Base-by-base conservation (phyloP, 2,888 invertebrate species). In the Trichogramma evanescens region DNA sequence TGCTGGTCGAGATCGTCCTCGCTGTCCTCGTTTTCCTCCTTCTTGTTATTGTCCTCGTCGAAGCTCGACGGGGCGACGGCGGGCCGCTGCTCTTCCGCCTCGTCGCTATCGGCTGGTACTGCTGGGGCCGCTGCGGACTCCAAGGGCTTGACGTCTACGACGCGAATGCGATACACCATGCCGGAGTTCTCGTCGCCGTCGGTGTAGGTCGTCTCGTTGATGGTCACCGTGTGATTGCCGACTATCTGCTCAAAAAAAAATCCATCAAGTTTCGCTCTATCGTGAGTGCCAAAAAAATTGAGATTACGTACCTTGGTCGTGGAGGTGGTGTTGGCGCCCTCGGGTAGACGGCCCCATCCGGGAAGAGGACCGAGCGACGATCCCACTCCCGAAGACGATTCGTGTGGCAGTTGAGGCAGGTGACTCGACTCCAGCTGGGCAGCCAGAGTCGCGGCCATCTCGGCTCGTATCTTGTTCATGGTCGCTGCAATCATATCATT, bases 181-280 rank as follows among this genome's bases (percentile, higher is more conserved):
- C 75, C 77, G 6, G 71, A 70, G 8, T 66, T 63, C 41, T 78
- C 77, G 65, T 79, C 77, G n/a, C 78, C 77, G 50, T 77, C 74
- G 48, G 74, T 72, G 73, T 80, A 82, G 56, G 79, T 79, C 1
- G 83, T 83, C 67, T 82, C 81, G 69, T 83, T 83, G 62, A 82
- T 78, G 42, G 81, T 80, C 50, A 83, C 81, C 42, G 80, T 78
- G 69, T 82, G 82, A 50, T 82, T 82, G 63, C 81, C 75, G 66
- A 82, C 79, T 8, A 82, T 66, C 83, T 83, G 68, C 13, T 70
- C 26, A 26, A 26, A 2, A 2, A 2, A 26, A 26, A 26, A 26
- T 26, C 26, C 26, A 26, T 26, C 26, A 3, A 26, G 26, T 50
- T 50, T 50, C 5, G 13, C 10, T 26, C 26, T 40, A 52, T 9